Evolutionary conservation across 2,797 vertebrate species (phyloP).

Genomic region (Poecilia picta): DNA sequence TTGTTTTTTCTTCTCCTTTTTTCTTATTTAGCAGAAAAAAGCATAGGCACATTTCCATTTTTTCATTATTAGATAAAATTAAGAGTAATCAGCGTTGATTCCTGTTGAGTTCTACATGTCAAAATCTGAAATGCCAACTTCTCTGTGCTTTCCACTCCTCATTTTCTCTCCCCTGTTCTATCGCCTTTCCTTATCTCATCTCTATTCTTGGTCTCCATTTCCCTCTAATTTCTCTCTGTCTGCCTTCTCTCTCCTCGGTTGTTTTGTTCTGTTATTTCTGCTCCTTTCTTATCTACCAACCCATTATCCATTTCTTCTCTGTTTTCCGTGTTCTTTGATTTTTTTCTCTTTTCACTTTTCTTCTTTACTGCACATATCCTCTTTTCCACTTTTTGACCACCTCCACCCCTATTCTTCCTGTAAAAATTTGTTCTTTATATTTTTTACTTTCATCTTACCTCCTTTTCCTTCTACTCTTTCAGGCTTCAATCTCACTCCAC

Average conservation of each 20-base stretch:
- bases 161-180: conserved; percentile 1
- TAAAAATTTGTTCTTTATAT: background rate
- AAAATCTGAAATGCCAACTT: background rate
- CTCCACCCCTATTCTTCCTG: background rate
- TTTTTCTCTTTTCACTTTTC: background rate
- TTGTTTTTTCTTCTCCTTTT: background rate
- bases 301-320: background rate
- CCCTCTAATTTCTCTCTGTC: conserved; percentile 18
- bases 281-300: conserved; percentile 5
- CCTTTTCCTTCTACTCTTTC: background rate
- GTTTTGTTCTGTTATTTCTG: conserved; percentile 9
- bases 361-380: background rate
- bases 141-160: conserved; percentile 7
- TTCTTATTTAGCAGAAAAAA: background rate
- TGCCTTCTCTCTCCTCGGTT: conserved; percentile 11
- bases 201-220: conserved; percentile 13
- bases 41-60: too few species aligned
- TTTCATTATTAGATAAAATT: background rate
- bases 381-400: background rate
- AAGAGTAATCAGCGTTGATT: background rate
- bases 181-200: conserved; percentile 27
- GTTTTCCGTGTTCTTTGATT: background rate
- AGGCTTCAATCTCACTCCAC: background rate
- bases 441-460: background rate
- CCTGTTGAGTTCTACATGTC: background rate